phyloP scores from a whole-genome alignment of 2,113 vertebrate genomes.

The Bufo gargarizans region DNA sequence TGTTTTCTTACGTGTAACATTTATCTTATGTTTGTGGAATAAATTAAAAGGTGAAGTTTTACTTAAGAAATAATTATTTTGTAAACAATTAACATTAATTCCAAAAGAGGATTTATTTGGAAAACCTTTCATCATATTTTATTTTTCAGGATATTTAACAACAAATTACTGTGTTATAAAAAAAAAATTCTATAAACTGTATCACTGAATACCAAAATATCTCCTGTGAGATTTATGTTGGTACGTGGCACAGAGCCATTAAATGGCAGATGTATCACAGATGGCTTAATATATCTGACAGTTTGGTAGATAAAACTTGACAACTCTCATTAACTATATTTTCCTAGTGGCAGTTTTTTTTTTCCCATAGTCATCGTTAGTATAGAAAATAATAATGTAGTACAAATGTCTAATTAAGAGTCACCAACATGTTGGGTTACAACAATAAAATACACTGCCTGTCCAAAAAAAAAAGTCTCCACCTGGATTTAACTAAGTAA shows the following conservation, averaged over 20 bases:
- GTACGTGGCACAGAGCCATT: neutral
- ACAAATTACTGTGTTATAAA: neutral
- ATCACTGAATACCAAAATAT: constrained; percentile 6
- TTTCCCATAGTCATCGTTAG: neutral
- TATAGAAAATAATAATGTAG: neutral
- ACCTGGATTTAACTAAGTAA: no score
- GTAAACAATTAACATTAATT: no score
- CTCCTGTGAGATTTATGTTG: neutral
- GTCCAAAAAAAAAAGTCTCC: no score
- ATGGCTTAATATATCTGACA: constrained; percentile 9
- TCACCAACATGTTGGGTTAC: neutral
- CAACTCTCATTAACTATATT: neutral
- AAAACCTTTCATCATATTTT: neutral
- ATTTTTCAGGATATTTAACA: neutral
- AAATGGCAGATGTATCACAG: constrained; percentile 8
- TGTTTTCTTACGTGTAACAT: no score
- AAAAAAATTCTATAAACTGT: neutral
- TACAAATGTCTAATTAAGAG: neutral
- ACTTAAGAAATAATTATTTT: no score
- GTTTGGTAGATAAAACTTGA: neutral
- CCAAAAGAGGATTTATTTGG: no score
- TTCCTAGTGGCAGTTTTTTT: neutral
- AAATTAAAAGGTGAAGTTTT: no score
- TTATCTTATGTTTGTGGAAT: no score
- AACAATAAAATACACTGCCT: no score